Evolutionary conservation across 2,797 vertebrate genomes (phyloP).

Genomic region (Anomalospiza imberbis): DNA sequence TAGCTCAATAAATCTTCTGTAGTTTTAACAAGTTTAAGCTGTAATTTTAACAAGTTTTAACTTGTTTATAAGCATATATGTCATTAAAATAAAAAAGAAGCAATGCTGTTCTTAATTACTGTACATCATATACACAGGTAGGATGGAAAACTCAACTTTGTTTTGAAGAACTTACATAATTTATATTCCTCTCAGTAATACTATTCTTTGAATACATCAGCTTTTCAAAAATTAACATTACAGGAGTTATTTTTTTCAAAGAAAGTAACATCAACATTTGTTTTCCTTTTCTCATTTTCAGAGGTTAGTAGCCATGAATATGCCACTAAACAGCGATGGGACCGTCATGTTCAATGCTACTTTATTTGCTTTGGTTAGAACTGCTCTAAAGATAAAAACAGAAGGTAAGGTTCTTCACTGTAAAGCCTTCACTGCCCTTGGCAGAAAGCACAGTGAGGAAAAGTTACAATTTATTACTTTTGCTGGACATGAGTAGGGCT

Average conservation of each 20-base stretch:
- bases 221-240: not conserved
- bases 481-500: not conserved
- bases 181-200: not conserved
- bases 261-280: not conserved
- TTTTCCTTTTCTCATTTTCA: conserved; percentile 68
- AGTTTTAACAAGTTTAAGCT: too few relatives aligned
- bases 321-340: conserved; percentile 96
- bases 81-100: not conserved
- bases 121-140: not conserved
- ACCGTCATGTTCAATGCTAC: conserved; percentile 99
- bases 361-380: conserved; percentile 95
- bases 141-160: not conserved
- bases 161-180: not conserved
- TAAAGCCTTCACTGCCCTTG: not conserved
- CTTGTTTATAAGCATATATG: not conserved
- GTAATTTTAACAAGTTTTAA: not conserved
- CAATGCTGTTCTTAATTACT: not conserved
- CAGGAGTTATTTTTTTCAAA: not conserved
- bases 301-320: conserved; percentile 99
- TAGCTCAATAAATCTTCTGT: not conserved
- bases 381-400: conserved; percentile 98
- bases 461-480: not conserved
- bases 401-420: conserved; percentile 80
- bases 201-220: not conserved
- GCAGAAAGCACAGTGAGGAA: not conserved